Base-by-base conservation (phyloP, 2,113 vertebrate genomes). In the Cyanoramphus novaezelandiae region DNA sequence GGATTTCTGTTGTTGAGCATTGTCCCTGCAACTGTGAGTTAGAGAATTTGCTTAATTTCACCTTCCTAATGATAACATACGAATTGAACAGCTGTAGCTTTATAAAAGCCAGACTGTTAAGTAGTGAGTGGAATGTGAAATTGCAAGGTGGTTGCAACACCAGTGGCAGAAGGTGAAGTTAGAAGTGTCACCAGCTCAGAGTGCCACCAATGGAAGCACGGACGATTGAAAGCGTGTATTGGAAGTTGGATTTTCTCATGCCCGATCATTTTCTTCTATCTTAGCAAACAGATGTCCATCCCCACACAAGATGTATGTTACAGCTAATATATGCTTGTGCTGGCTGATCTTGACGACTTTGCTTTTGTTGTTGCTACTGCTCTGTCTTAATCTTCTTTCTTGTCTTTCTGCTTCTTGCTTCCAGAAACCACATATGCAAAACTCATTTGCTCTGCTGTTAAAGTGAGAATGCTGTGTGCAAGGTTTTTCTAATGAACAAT, bases 401-500 rank as follows among this genome's bases (percentile, higher is more conserved):
- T 74, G n/a, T 82, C 10, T 24, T 9, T 71, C 39, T 71, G 7
- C 27, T 74, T 57, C 31, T 43, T 75, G 35, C 23, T 72, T 79
- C 17, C n/a, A 49, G 55, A 80, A 75, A 33, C 24, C 7, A 29
- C 10, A 23, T 49, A 31, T 5, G 25, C n/a, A 77, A 86, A 94
- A 37, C 33, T 52, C 9, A 25, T 28, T 69, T 76, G 12, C 20
- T 71, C 13, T 76, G 52, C 74, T 53, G 15, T 53, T 81, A 18
- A 76, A 64, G 15, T 35, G 20, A 69, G 29, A 81, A 46, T 63
- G 23, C 21, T 65, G 31, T 0, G 0, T 50, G n/a, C 53, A 74
- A 7, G 1, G 4, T 24, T 52, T 55, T 86, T 77, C 20, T 4
- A 29, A 63, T 59, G 10, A 63, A 46, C 0, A 0, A 7, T 17